Base-by-base conservation (phyloP, 2,888 invertebrate genomes). In the Latheticus oryzae region DNA sequence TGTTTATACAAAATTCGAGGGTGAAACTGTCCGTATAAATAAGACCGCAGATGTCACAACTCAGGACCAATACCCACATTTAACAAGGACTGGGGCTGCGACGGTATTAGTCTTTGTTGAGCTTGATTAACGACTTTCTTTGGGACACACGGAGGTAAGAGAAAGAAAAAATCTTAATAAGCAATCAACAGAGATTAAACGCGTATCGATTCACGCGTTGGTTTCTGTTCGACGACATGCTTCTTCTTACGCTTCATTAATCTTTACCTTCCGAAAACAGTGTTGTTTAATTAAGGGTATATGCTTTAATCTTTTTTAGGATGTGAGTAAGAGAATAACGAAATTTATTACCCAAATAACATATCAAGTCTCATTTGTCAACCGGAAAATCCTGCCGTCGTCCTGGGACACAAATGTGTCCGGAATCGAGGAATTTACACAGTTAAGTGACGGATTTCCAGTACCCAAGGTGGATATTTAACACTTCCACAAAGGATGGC, bases 281-380 rank as follows among this genome's bases (percentile, higher is more conserved):
- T 2, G 8, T 8, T 24, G 33, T 35, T 33, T 33, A 9, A 35
- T 32, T 7, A 23, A 30, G 17, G 4, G 19, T 13, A 8, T 11
- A n/a, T 12, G 9, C 8, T 13, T 12, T 19, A 38, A 40, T 23
- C 23, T 40, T 11, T 13, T 40, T 21, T 7, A 40, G 4, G 9
- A 21, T 1, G 8, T 11, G 35, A 37, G 35, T 17, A 13, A 8
- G 40, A 42, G 17, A 42, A 40, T 21, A 30, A 5, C 23, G 11
- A 21, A 52, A 52, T 42, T 52, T 54, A 54, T 54, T 45, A 45
- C 26, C 24, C 15, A 35, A 45, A 53, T 37, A 54, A 38, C 48
- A 33, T 32, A 60, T 60, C 57, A 60, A 48, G 53, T 15, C 51
- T 56, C 60, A 57, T 60, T 60, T 53, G 60, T 57, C 60, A 60